Percentiles rank a stretch among this genome's conserved stretches.
phyloP scores from a whole-genome alignment of 2,888 invertebrate genomes.

The Strigamia crassipes region DNA sequence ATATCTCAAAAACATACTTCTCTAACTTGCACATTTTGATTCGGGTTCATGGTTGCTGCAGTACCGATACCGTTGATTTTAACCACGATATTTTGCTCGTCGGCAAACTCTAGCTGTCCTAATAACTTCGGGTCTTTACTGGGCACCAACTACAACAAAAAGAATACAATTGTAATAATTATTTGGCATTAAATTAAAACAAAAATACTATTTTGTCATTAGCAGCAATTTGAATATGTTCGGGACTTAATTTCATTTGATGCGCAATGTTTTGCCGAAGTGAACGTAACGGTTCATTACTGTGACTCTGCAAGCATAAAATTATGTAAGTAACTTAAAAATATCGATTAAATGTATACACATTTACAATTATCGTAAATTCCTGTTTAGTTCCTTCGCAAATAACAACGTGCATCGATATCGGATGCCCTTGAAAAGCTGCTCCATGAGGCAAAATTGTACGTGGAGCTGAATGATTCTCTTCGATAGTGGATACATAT shows the following conservation, averaged over 20 bases:
- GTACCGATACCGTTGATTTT: conserved; percentile 50
- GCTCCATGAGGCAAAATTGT: conserved; percentile 62
- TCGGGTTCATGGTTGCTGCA: conserved; percentile 31
- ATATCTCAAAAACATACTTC: conserved; percentile 49
- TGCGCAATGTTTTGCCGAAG: conserved; percentile 58
- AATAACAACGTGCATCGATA: conserved; percentile 56
- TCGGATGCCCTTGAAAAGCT: conserved; percentile 60
- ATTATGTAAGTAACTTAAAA: background rate
- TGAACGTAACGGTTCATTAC: conserved; percentile 59
- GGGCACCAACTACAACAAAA: conserved; percentile 54
- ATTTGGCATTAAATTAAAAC: conserved; percentile 48
- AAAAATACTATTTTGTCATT: conserved; percentile 57
- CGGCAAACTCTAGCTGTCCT: conserved; percentile 58
- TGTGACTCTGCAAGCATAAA: conserved; percentile 56
- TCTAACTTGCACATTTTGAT: conserved; percentile 51
- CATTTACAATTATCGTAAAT: conserved; percentile 56
- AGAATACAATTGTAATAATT: background rate
- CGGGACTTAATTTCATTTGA: conserved; percentile 55
- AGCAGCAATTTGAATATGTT: conserved; percentile 58
- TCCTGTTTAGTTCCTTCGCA: conserved; percentile 59
- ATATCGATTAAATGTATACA: background rate
- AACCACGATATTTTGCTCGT: conserved; percentile 55
- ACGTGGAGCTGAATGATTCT: conserved; percentile 58
- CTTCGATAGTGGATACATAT: conserved; percentile 61
- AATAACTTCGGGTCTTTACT: conserved; percentile 59